Base-by-base conservation (phyloP, 1,140 invertebrate genomes). In the Drosophila ironensis region DNA sequence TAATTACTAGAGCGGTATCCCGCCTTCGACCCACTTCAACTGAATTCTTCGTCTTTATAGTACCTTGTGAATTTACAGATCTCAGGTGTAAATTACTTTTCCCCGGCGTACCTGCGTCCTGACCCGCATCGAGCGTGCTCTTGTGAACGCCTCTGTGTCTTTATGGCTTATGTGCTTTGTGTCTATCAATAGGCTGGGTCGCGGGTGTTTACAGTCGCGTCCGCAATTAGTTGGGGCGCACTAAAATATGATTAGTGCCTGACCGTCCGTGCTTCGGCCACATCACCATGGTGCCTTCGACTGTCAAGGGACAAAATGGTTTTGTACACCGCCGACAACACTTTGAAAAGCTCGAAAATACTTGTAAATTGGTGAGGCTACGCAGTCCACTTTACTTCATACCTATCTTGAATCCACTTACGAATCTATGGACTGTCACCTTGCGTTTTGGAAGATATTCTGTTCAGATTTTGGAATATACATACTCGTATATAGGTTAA, bases 191-290 rank as follows among this genome's bases (percentile, higher is more conserved):
- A 28, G 9, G 9, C 51, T 22, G 41, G 38, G 5, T 20, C 33
- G 20, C 16, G 50, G 40, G 41, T 17, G 24, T 25, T 60, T 20
- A 16, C 33, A 64, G 59, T 53, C 53, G 53, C 53, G 50, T 45
- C 19, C 52, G 50, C 73, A 84, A 84, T 82, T 82, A 82, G 78
- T 74, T 71, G 70, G 19, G 16, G 54, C 38, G 54, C 80, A 84
- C 78, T 84, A 78, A 84, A 84, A 84, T 74, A 86, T 84, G 80
- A 84, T 84, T 84, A 78, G 73, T 72, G 16, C 24, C 41, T 41
- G 14, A 40, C 47, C 28, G 9, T 12, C 56, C 19, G 9, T 9
- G 9, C 7, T 27, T n/a, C n/a, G n/a, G n/a, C n/a, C n/a, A n/a
- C n/a, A n/a, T n/a, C n/a, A n/a, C n/a, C n/a, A n/a, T n/a, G n/a